Percentiles rank a stretch among this genome's conserved stretches.
These are phyloP conservation scores for Marasmarcha lunaedactyla DNA, from an alignment of 2,888 invertebrate genomes.

Conservation along the genomic window DNA sequence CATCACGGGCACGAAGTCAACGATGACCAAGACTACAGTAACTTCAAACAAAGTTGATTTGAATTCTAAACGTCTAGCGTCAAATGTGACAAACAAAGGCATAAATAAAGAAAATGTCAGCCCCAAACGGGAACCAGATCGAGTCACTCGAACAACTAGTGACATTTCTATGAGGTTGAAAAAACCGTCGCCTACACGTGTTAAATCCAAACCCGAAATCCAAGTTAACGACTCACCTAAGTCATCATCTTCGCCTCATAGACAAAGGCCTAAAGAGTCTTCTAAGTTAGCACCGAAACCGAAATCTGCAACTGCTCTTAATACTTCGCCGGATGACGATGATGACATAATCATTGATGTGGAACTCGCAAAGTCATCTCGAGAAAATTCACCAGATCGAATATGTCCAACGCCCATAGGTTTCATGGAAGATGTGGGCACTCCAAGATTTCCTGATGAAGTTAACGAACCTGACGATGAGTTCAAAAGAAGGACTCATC, in stretches of 20 bases:
- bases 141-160: slow-evolving; percentile 68
- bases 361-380: slow-evolving; percentile 79
- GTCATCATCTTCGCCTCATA: slow-evolving; percentile 25
- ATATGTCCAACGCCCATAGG: slow-evolving; percentile 76
- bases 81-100: slow-evolving; percentile 37
- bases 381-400: slow-evolving; percentile 80
- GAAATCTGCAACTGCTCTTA: slow-evolving; percentile 61
- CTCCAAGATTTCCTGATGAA: slow-evolving; percentile 79
- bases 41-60: slow-evolving; percentile 29
- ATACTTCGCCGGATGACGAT: slow-evolving; percentile 61
- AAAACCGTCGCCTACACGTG: slow-evolving; percentile 47
- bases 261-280: slow-evolving; percentile 30
- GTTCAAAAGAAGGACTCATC: slow-evolving; percentile 39
- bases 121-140: slow-evolving; percentile 49
- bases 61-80: slow-evolving; percentile 30
- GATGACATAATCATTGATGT: slow-evolving; percentile 76
- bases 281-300: slow-evolving; percentile 48
- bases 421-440: slow-evolving; percentile 68
- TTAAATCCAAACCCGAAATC: slow-evolving; percentile 62
- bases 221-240: slow-evolving; percentile 44
- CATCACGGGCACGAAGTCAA: not conserved
- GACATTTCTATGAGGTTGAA: slow-evolving; percentile 67
- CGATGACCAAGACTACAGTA: slow-evolving; percentile 22
- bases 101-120: slow-evolving; percentile 35
- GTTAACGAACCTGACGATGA: slow-evolving; percentile 82